Evolutionary conservation across 2,888 invertebrate species (phyloP), one percentile per base, ranked within the genome.

Genomic region (Arctia plantaginis): DNA sequence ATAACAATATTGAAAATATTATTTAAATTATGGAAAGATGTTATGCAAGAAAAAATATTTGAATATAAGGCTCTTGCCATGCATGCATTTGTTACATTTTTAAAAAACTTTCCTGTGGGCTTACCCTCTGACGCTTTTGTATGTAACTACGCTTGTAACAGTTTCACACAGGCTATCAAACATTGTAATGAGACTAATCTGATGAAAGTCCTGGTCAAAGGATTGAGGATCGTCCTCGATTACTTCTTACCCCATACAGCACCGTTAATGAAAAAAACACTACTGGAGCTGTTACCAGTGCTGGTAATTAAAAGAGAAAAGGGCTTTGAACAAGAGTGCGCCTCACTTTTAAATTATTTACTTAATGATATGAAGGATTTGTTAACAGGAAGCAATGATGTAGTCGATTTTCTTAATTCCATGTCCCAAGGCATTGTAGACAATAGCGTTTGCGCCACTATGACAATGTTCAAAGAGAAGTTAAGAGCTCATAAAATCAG

Each of bases 1-100:
- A 85, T 93, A 62, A 90, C 92, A n/a, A 85, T 97, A 71, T 96
- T 97, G 78, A 94, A 94, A 84, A 92, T 97, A 75, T 86, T 97
- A 30, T 90, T 96, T 69, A 89, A 92, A 71, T 85, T 97, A 2
- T 96, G 96, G 89, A 89, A 93, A 33, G 93, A 93, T 55, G 91
- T 97, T 10, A 89, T 96, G 44, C 88, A 91, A 23, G 94, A 94
- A 76, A 90, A 91, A 30, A 91, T 96, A 44, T 86, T 92, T 12
- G 96, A 97, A 80, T 94, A 96, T 65, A 97, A 96, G 89, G 85
- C 96, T 1, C 88, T 96, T 72, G 92, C 94, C 23, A 91, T 97
- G 62, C 96, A 97, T 84, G 95, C 96, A 0, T 97, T 96, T 80
- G 87, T 96, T 7, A 95, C 94, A 3, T 96, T 97, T 78, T 90